Evolutionary conservation across 1,140 invertebrate species (phyloP), one percentile per base, ranked within the genome.

Genomic region (Thalassaphorura encarpata): DNA sequence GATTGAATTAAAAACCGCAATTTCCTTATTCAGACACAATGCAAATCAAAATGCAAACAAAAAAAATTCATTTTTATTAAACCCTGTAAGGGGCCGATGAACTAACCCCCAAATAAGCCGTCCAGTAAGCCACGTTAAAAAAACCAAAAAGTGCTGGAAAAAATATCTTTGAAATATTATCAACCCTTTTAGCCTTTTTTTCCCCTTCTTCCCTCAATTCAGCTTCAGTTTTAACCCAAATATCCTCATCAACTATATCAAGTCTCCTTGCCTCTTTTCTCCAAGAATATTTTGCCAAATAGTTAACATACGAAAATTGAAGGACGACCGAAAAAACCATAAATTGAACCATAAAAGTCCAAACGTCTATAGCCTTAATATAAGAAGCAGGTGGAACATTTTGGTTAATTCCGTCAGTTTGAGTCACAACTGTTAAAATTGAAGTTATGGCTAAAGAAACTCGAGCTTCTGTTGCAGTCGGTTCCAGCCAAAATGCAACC

Each of bases 71-170:
- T n/a, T n/a, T n/a, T n/a, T n/a, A n/a, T n/a, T n/a, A n/a, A n/a
- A n/a, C n/a, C n/a, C n/a, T n/a, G n/a, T n/a, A 15, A 6, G 6
- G 13, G 41, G 19, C 23, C 24, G 19, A 26, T 26, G 24, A 26
- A 11, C 19, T 47, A 11, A 43, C 28, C 11, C 23, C 6, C 18
- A 89, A 77, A 74, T 89, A 89, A 54, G 85, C 89, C 62, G 83
- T 87, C 90, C 91, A 96, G 76, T 94, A 94, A 72, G 87, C 82
- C 71, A 92, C 75, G 74, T 94, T 95, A 81, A 94, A 94, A 68
- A 93, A 77, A 58, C 89, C 87, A 75, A 94, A 94, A 48, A 91
- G 85, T 67, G 92, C 79, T 36, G 90, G 90, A 76, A 94, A 94
- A 68, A 86, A 85, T 74, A 91, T 88, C 70, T 89, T 76, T 57